Evolutionary conservation across 2,888 invertebrate genomes (phyloP), one percentile per base, ranked within the genome.

Genomic region (Idaea straminata): DNA sequence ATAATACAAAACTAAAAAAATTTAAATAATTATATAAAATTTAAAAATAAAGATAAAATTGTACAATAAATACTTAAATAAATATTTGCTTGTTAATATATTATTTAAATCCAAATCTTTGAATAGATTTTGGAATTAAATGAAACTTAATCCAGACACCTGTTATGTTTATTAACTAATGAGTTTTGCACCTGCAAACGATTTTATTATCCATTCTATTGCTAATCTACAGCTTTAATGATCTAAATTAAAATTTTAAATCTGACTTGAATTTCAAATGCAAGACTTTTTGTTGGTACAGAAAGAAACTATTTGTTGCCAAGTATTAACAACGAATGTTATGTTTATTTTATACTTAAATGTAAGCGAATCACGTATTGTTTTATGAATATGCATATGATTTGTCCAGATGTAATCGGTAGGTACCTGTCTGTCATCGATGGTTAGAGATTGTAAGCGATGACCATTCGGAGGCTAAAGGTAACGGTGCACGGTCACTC

Each of bases 401-500:
- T 74, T 80, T 76, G 78, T 76, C 79, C 77, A 81, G 85, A 87
- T 88, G 77, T 83, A 83, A 88, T 87, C 84, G 81, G 75, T 81
- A 81, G 81, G 75, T 81, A 81, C 81, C 80, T 72, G 71, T 69
- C 71, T 70, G 75, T 79, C 74, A 69, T 61, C 66, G 69, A 72
- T 69, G 68, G 72, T 70, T 47, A 74, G 72, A 72, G 71, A 76
- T 78, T 76, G 79, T 79, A 84, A 85, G 83, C 82, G 83, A 82
- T 81, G 72, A 77, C 79, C 81, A 83, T 81, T 80, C 76, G 73
- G 74, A 72, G 75, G 74, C 76, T 70, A 76, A 69, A 78, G 79
- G 79, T 92, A 91, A 92, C 92, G 92, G 91, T 89, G 66, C 86
- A 72, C 73, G 92, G 91, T 91, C 90, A 83, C 76, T 87, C 83